Percentiles rank a stretch among this genome's conserved stretches.
These are phyloP conservation scores for Oxycera nigricornis DNA, from an alignment of 2,888 invertebrate genomes.

Conservation along the genomic window DNA sequence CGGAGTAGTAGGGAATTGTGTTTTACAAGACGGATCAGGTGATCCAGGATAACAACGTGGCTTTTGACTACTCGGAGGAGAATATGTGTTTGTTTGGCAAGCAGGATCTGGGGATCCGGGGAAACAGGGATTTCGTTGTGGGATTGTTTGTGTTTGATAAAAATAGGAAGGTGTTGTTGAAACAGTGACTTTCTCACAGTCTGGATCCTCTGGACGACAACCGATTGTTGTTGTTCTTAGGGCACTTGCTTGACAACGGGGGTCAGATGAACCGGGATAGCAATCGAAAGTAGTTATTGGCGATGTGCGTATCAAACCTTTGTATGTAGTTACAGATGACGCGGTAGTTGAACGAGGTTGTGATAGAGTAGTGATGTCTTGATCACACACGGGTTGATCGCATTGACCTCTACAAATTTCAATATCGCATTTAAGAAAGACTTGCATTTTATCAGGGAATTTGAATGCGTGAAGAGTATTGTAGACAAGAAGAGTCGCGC, in stretches of 20 bases:
- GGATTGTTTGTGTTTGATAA: background rate
- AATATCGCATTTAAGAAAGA: constrained; percentile 76
- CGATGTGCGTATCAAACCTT: constrained; percentile 42
- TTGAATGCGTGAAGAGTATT: constrained; percentile 76
- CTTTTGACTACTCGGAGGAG: too few species aligned
- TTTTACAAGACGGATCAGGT: constrained; percentile 57
- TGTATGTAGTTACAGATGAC: constrained; percentile 28
- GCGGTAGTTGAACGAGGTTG: background rate
- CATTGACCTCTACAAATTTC: constrained; percentile 62
- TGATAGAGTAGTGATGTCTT: background rate
- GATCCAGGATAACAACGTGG: constrained; percentile 18
- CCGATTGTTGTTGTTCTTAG: constrained; percentile 42
- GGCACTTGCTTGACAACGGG: constrained; percentile 52
- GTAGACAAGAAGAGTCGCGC: constrained; percentile 71
- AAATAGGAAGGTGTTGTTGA: constrained; percentile 40
- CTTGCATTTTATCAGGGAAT: constrained; percentile 76
- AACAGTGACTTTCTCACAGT: constrained; percentile 46
- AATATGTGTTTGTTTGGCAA: background rate
- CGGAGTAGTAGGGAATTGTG: background rate
- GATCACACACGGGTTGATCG: constrained; percentile 51
- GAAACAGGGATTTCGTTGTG: constrained; percentile 49
- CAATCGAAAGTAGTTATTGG: constrained; percentile 50
- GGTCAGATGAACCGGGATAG: constrained; percentile 56
- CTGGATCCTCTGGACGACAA: constrained; percentile 56
- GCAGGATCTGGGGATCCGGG: constrained; percentile 51